These are phyloP conservation scores for Entomobrya multifasciata DNA, from an alignment of 2,888 invertebrate species.

Conservation along the genomic window DNA sequence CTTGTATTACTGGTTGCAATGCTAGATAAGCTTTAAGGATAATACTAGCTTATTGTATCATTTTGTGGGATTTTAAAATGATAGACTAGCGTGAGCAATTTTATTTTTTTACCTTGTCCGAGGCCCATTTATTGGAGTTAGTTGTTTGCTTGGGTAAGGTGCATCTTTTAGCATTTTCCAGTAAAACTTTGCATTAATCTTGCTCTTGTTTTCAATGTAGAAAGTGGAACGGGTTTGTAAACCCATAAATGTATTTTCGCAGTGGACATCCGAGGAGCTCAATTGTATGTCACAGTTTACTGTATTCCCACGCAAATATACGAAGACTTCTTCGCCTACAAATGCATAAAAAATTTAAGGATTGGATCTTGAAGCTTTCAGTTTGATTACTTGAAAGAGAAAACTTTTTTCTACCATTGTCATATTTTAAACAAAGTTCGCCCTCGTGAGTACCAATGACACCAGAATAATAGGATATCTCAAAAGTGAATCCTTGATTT, in stretches of 20 bases:
- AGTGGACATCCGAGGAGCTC: constrained; percentile 29
- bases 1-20: no score
- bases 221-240: constrained; percentile 57
- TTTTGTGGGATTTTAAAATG: no score
- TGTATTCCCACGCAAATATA: constrained; percentile 58
- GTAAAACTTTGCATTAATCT: constrained; percentile 60
- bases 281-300: constrained; percentile 58
- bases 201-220: constrained; percentile 70
- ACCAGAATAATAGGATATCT: constrained; percentile 70
- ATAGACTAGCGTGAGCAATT: no score
- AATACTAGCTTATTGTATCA: no score
- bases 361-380: no score
- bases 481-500: constrained; percentile 71
- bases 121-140: background rate
- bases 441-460: constrained; percentile 65
- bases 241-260: constrained; percentile 73
- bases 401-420: constrained; percentile 76
- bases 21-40: no score
- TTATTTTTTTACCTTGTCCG: no score
- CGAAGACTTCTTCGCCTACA: constrained; percentile 69
- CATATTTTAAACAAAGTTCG: constrained; percentile 73
- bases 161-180: constrained; percentile 62
- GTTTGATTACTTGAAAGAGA: no score
- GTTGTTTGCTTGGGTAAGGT: background rate
- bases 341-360: background rate